These are phyloP conservation scores for Diarsia dahlii DNA, from an alignment of 2,888 invertebrate species.

Conservation along the genomic window DNA sequence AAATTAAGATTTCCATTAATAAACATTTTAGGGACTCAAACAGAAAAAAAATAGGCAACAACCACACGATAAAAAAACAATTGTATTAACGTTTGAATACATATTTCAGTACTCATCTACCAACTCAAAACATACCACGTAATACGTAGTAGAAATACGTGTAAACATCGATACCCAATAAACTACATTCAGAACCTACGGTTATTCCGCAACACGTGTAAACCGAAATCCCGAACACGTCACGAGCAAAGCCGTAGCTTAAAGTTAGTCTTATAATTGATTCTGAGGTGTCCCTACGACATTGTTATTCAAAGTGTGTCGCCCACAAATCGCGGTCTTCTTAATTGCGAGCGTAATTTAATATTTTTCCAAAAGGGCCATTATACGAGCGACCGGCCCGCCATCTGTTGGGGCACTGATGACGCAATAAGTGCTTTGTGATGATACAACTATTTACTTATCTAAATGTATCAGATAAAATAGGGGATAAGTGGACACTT, in stretches of 20 bases:
- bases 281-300: constrained; percentile 42
- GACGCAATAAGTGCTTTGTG: constrained; percentile 60
- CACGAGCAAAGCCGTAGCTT: constrained; percentile 36
- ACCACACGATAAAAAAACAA: too few species aligned
- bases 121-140: background rate
- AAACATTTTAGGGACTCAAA: too few species aligned
- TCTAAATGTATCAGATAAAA: constrained; percentile 6
- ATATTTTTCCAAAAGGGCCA: constrained; percentile 67
- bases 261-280: constrained; percentile 56
- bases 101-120: background rate
- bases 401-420: constrained; percentile 61
- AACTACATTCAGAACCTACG: background rate
- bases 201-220: background rate
- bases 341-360: constrained; percentile 69
- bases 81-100: background rate
- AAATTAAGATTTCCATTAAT: background rate
- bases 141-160: background rate
- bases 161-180: background rate
- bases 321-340: constrained; percentile 61
- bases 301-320: constrained; percentile 66
- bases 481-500: constrained; percentile 1
- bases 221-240: constrained; percentile 34
- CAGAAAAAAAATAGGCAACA: too few species aligned
- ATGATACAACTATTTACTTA: constrained; percentile 28
- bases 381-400: constrained; percentile 47